Evolutionary conservation across 1,140 invertebrate genomes (phyloP).

Genomic region (Drosophila pruinosa): DNA sequence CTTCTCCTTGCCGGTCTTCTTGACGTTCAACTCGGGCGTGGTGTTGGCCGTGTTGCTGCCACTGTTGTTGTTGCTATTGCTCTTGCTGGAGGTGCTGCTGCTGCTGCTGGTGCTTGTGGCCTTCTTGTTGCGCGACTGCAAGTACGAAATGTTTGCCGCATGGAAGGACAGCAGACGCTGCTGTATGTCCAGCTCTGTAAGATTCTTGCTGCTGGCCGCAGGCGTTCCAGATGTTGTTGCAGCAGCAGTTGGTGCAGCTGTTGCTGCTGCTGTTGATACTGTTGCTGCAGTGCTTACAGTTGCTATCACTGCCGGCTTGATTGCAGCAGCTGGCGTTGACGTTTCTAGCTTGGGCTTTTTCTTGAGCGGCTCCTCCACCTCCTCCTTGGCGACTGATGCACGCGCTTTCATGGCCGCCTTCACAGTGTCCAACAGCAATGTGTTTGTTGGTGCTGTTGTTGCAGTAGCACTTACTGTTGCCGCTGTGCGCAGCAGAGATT

Average conservation of each 20-base stretch:
- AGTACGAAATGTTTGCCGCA: conserved; percentile 85
- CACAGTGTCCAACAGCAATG: conserved; percentile 18
- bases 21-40: conserved; percentile 17
- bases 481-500: conserved; percentile 55
- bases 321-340: no score
- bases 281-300: neutral
- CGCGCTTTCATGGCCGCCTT: conserved; percentile 42
- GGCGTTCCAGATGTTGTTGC: neutral
- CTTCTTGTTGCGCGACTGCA: conserved; percentile 86
- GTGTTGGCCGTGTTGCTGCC: conserved; percentile 23
- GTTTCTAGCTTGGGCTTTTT: conserved; percentile 59
- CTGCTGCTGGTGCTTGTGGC: conserved; percentile 34
- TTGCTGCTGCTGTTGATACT: neutral
- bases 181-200: conserved; percentile 85
- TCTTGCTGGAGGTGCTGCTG: conserved; percentile 23
- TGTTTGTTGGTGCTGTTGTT: conserved; percentile 5
- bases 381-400: conserved; percentile 25
- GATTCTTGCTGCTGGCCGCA: conserved; percentile 50
- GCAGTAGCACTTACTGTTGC: conserved; percentile 17
- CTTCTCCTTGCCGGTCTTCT: conserved; percentile 59
- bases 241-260: neutral
- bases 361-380: conserved; percentile 52
- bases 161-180: conserved; percentile 85
- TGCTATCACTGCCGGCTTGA: neutral
- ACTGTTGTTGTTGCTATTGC: conserved; percentile 21